Conservation (phyloP, 2,113 vertebrate species). For the Manacus vitellinus region DNA sequence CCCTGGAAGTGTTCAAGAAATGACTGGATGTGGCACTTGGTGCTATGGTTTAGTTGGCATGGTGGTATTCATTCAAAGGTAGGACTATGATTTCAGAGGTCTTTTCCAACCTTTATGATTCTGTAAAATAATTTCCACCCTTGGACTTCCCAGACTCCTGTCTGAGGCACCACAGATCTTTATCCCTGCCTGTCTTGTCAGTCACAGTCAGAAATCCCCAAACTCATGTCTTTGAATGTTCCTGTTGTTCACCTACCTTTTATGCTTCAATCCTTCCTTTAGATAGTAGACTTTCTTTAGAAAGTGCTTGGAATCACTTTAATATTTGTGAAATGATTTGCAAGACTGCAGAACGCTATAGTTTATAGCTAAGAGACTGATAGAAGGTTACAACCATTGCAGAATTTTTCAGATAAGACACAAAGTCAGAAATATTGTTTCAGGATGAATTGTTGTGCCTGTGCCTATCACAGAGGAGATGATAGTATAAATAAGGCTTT, state of each 20-base stretch:
- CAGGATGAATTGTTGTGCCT: neutral
- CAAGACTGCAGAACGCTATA: neutral
- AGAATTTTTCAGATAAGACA: neutral
- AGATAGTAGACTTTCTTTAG: neutral
- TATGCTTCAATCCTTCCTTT: neutral
- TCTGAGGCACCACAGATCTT: neutral
- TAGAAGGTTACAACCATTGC: neutral
- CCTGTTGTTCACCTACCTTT: neutral
- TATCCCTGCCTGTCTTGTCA: neutral
- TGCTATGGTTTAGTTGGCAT: neutral
- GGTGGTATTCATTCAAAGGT: neutral
- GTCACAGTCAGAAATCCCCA: neutral
- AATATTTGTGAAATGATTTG: neutral
- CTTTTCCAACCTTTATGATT: neutral
- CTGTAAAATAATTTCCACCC: neutral
- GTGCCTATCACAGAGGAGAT: neutral
- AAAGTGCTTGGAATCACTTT: neutral
- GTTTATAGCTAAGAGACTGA: neutral
- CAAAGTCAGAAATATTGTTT: neutral
- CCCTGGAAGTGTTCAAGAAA: neutral
- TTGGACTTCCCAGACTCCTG: neutral
- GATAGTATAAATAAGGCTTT: neutral
- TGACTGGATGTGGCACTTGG: neutral
- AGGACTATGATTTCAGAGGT: neutral
- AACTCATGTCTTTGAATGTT: neutral